phyloP scores from a whole-genome alignment of 2,797 vertebrate genomes.

The Poecilia picta region DNA sequence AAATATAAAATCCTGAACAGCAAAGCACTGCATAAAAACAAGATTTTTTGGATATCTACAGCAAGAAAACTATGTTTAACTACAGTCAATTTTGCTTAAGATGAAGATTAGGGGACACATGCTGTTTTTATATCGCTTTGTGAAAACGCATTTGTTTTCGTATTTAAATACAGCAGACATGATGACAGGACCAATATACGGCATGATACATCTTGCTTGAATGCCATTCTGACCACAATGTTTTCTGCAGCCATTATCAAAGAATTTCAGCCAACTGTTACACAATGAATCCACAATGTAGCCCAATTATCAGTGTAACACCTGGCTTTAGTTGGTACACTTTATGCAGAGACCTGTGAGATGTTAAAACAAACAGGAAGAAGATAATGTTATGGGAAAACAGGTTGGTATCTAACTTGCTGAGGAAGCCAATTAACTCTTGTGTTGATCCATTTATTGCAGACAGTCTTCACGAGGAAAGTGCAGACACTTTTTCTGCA shows the following conservation, averaged over 20 bases:
- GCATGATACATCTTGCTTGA: slow-evolving; percentile 58
- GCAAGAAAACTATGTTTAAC: slow-evolving; percentile 23
- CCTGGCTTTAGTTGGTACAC: slow-evolving; percentile 69
- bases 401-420: slow-evolving; percentile 22
- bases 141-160: slow-evolving; percentile 40
- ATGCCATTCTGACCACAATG: slow-evolving; percentile 36
- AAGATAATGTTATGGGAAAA: slow-evolving; percentile 40
- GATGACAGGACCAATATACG: slow-evolving; percentile 51
- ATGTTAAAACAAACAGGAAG: slow-evolving; percentile 31
- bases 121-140: slow-evolving; percentile 47
- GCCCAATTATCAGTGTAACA: slow-evolving; percentile 80
- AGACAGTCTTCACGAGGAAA: neutral
- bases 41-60: slow-evolving; percentile 58
- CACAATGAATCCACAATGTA: slow-evolving; percentile 71
- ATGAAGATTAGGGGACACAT: slow-evolving; percentile 36
- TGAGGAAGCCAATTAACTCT: slow-evolving; percentile 25
- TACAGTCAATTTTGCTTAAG: slow-evolving; percentile 49
- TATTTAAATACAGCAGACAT: slow-evolving; percentile 49
- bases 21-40: slow-evolving; percentile 61
- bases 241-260: slow-evolving; percentile 64
- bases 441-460: slow-evolving; percentile 15
- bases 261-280: slow-evolving; percentile 76
- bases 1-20: slow-evolving; percentile 79
- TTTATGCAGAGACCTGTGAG: slow-evolving; percentile 58
- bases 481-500: slow-evolving; percentile 16